phyloP scores from a whole-genome alignment of 2,888 invertebrate genomes.

The Brachycybe producta region DNA sequence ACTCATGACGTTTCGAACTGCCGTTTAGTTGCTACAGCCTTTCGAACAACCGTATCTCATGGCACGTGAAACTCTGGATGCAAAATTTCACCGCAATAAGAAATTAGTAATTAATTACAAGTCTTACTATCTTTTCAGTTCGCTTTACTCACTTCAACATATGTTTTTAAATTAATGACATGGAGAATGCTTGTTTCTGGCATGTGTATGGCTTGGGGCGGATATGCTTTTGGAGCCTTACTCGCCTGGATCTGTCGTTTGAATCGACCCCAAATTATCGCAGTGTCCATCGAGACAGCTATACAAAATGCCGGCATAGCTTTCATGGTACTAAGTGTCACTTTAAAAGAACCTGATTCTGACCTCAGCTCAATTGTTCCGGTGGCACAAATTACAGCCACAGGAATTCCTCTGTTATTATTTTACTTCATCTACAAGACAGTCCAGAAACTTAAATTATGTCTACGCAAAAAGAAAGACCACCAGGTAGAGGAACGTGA shows the following conservation, averaged over 20 bases:
- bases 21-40: no score
- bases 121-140: conserved; percentile 23
- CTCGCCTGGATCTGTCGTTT: conserved; percentile 27
- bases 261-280: conserved; percentile 18
- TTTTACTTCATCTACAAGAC: neutral
- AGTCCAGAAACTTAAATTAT: no score
- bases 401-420: neutral
- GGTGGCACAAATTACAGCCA: conserved; percentile 14
- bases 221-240: conserved; percentile 37
- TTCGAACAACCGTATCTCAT: no score
- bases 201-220: conserved; percentile 35
- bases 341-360: conserved; percentile 13
- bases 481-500: no score
- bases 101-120: no score
- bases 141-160: conserved; percentile 36
- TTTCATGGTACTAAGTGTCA: conserved; percentile 13
- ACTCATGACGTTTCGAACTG: no score
- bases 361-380: conserved; percentile 14
- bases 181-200: conserved; percentile 32
- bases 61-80: no score
- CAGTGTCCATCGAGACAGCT: conserved; percentile 32
- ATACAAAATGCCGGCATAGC: conserved; percentile 25
- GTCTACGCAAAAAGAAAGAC: no score
- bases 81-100: no score
- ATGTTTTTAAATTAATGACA: conserved; percentile 36